These are phyloP conservation scores for Grammomys surdaster DNA, from an alignment of 2,113 vertebrate species.

Conservation along the genomic window DNA sequence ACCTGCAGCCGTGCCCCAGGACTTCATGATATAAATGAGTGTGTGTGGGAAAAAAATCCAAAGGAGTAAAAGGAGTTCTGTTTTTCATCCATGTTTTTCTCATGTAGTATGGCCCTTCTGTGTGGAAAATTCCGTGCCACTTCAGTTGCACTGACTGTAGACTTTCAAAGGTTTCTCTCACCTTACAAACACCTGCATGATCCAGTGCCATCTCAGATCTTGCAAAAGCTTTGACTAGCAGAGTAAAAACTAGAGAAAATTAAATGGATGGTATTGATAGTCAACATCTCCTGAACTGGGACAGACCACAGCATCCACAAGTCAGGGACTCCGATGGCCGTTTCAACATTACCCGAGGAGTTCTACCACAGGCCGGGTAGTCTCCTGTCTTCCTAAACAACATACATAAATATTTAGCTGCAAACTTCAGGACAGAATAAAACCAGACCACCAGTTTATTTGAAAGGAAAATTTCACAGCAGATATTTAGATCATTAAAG, in stretches of 20 bases:
- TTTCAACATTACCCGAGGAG: not conserved
- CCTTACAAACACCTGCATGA: not conserved
- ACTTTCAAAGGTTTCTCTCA: not conserved
- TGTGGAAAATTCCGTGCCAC: not conserved
- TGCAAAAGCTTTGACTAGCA: not conserved
- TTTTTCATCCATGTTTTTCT: not conserved
- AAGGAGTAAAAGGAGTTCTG: not conserved
- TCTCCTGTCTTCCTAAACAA: not conserved
- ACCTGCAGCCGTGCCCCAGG: not conserved
- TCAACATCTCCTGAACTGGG: not conserved
- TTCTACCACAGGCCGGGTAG: not conserved
- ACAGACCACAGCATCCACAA: not conserved
- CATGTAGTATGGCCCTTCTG: not conserved
- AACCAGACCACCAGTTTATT: constrained; percentile 67
- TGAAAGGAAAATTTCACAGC: constrained; percentile 59
- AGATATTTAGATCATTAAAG: constrained; percentile 60
- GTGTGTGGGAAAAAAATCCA: not conserved
- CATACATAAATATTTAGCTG: constrained; percentile 62
- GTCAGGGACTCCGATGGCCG: not conserved
- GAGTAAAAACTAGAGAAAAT: constrained; percentile 30
- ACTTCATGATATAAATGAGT: not conserved
- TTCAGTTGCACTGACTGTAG: not conserved
- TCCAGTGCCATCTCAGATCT: not conserved
- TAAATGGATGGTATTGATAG: not conserved
- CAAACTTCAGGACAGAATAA: constrained; percentile 58